These are phyloP conservation scores for Sprattus sprattus DNA, from an alignment of 2,113 vertebrate species.

Conservation along the genomic window DNA sequence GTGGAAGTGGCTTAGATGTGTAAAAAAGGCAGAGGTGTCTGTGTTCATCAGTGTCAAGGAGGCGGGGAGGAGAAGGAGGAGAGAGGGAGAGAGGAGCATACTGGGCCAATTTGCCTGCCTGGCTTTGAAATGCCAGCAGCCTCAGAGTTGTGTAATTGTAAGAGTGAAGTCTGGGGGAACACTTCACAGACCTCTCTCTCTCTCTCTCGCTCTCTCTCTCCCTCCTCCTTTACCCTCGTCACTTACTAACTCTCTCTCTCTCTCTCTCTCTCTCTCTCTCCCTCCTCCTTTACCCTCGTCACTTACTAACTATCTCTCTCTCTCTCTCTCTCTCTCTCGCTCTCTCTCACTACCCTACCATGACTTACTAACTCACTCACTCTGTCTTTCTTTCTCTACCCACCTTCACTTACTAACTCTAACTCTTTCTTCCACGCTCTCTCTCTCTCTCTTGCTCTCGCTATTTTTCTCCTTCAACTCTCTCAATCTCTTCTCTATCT, in stretches of 20 bases:
- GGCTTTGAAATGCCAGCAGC: conserved; percentile 55
- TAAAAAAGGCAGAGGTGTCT: conserved; percentile 57
- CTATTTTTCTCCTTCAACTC: background rate
- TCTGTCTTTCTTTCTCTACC: background rate
- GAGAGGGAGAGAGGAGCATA: conserved; percentile 55
- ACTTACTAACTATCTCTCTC: no score
- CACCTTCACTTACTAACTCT: background rate
- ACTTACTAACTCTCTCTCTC: no score
- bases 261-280: background rate
- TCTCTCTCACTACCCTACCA: background rate
- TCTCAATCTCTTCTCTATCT: conserved; percentile 45
- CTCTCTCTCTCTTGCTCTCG: background rate
- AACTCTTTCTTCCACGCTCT: background rate
- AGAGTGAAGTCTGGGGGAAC: conserved; percentile 54
- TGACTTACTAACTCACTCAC: no score
- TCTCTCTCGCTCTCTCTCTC: background rate
- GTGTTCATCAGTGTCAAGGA: conserved; percentile 60
- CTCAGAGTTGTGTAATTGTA: conserved; percentile 44
- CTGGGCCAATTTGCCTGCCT: conserved; percentile 51
- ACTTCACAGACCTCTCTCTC: conserved; percentile 25
- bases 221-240: no score
- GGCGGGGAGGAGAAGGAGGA: conserved; percentile 38
- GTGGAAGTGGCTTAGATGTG: conserved; percentile 60
- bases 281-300: no score
- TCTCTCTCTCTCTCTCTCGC: background rate